Base-by-base conservation (phyloP, 2,888 invertebrate species). In the Phortica okadai region DNA sequence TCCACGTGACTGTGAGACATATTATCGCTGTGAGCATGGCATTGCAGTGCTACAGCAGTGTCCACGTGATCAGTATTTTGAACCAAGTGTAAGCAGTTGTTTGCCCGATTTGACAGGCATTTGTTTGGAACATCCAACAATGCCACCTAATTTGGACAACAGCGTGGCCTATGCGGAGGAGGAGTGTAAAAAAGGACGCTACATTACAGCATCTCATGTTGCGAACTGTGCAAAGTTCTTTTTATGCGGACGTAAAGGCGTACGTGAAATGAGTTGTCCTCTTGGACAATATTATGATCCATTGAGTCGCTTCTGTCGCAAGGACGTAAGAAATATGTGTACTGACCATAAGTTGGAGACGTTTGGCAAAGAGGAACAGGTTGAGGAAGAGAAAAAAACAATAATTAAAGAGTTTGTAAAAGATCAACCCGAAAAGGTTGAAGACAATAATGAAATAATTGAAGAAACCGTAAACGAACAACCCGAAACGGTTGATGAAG, bases 211-310 rank as follows among this genome's bases (percentile, higher is more conserved):
- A 44, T 80, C 81, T 14, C 81, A 80, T 64, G 78, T 81, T 16
- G 56, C 66, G 3, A 77, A 87, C 74, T 90, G 90, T 54, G 81
- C 81, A 21, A 83, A 84, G 41, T 89, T 82, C 72, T 83, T 77
- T 56, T 7, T 83, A 4, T 90, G 90, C 73, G 64, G n/a, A 1
- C 78, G 81, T 74, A 83, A 77, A 7, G 75, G 69, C 11, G 80
- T 81, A 1, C 77, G 84, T 11, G 82, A 81, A 11, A 74, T 84
- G 79, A 64, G 76, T 14, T 90, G 90, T 73, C 81, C 81, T 2
- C 62, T 76, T 8, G 82, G 83, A 8, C 76, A 80, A 11, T 87
- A 82, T 70, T 89, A 84, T 42, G 81, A 89, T 80, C 62, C 41
- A 2, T 50, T 78, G 1, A 16, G 44, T 4, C 78, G 66, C 0